Evolutionary conservation across 2,888 invertebrate genomes (phyloP).

Genomic region (Elegia similella): DNA sequence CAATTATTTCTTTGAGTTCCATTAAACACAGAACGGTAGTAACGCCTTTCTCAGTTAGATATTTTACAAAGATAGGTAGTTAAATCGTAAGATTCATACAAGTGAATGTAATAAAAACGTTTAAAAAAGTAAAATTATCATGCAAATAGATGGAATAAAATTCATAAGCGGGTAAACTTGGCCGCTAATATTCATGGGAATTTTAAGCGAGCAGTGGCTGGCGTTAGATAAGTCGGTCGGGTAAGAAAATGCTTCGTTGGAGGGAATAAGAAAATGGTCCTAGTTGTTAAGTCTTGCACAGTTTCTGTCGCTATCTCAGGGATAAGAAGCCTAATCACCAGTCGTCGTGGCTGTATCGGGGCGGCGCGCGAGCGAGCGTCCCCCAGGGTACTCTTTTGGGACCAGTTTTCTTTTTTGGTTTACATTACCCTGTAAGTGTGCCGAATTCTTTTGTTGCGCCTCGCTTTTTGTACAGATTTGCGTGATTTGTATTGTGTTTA

Average conservation of each 20-base stretch:
- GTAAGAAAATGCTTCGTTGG: slow-evolving; percentile 75
- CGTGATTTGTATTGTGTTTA: slow-evolving; percentile 63
- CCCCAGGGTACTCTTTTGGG: slow-evolving; percentile 78
- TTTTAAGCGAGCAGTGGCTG: slow-evolving; percentile 62
- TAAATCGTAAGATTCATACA: background rate
- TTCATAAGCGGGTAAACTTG: slow-evolving; percentile 59
- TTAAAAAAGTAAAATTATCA: slow-evolving; percentile 21
- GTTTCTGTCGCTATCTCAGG: slow-evolving; percentile 80
- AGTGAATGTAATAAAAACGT: background rate
- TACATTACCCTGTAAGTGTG: slow-evolving; percentile 79
- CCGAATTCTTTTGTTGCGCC: slow-evolving; percentile 77
- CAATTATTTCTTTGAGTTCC: too few relatives aligned
- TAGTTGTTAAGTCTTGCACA: slow-evolving; percentile 82
- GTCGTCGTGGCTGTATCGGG: slow-evolving; percentile 80
- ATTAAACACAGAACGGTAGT: too few relatives aligned
- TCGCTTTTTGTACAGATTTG: slow-evolving; percentile 68
- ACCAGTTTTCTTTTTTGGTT: slow-evolving; percentile 80
- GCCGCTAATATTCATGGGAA: slow-evolving; percentile 64
- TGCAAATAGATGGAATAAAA: slow-evolving; percentile 41
- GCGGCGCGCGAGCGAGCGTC: slow-evolving; percentile 68
- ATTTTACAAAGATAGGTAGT: background rate
- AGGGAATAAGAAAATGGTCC: slow-evolving; percentile 79
- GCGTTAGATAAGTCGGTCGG: slow-evolving; percentile 75
- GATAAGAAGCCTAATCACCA: slow-evolving; percentile 82
- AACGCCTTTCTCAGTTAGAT: too few relatives aligned